Base-by-base conservation (phyloP, 92 coral and sea anemone species). In the Epizoanthus rinbou region DNA sequence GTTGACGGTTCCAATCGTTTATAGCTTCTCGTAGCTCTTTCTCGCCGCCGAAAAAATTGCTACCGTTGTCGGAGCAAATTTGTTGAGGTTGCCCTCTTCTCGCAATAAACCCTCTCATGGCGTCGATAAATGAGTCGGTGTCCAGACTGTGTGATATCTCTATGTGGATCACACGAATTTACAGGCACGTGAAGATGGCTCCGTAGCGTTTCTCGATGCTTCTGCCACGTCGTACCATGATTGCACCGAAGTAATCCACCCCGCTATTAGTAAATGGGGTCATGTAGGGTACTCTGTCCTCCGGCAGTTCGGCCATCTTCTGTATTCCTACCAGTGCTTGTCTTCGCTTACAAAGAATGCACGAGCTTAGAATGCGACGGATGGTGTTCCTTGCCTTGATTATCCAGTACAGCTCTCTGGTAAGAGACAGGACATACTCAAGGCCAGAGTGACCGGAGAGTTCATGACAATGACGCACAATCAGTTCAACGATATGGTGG, bases 291-390 rank as follows among this genome's bases (percentile, higher is more conserved):
- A 86, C 69, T 6, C 70, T 59, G 74, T 80, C 76, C 17, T 8
- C 68, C 0, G 89, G 89, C 18, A 80, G 47, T 39, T 71, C 85
- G 10, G 81, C 81, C 89, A 86, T 86, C 74, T 69, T 86, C 50
- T 86, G 89, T 13, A 9, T 35, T 16, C 85, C 72, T 8, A 69
- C 50, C 14, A 64, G 74, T 18, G 85, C 89, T 60, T 79, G 80
- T 19, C 85, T 57, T 21, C 75, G 56, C 45, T 33, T 69, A 59
- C 85, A 86, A 45, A 24, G n/a, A 24, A 68, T 15, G 64, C 89
- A 86, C 18, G 63, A 33, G 4, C 41, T 79, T 3, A 86, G 80
- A 13, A 79, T 53, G 31, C 22, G 59, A n/a, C 84, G 19, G n/a
- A 79, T 39, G 4, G 79, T 14, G 17, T 17, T 14, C 9, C 84